Percentiles rank a stretch among this genome's conserved stretches.
phyloP scores from a whole-genome alignment of 2,888 invertebrate genomes.

The Prosapia bicincta region DNA sequence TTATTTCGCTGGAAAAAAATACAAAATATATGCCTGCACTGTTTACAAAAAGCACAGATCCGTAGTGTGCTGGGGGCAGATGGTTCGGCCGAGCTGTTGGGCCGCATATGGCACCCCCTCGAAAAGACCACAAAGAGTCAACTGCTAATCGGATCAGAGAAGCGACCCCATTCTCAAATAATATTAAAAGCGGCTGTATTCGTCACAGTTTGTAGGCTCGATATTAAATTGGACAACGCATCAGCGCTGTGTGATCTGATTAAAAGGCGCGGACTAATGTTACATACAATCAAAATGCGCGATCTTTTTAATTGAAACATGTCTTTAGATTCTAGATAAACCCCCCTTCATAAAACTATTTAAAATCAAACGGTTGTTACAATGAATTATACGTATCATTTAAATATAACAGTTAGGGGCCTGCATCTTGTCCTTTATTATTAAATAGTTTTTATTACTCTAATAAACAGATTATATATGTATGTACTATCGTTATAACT shows the following conservation, averaged over 20 bases:
- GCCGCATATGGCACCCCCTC: constrained; percentile 17
- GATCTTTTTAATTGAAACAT: background rate
- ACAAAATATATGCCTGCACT: background rate
- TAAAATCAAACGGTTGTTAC: no score
- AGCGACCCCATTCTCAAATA: constrained; percentile 11
- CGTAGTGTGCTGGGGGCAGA: background rate
- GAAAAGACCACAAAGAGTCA: constrained; percentile 17
- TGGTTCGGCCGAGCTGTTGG: background rate
- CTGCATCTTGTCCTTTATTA: no score
- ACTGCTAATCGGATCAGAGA: constrained; percentile 25
- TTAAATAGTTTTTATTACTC: no score
- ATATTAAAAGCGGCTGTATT: constrained; percentile 29
- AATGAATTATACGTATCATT: no score
- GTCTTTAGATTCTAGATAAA: background rate
- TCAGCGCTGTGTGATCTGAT: constrained; percentile 3
- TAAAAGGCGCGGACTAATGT: background rate
- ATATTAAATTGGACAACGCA: constrained; percentile 26
- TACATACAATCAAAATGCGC: background rate
- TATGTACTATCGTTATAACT: no score
- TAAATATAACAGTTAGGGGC: no score
- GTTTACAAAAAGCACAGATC: background rate
- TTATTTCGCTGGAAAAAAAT: background rate
- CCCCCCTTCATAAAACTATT: no score
- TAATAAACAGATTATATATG: no score
- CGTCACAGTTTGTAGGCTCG: constrained; percentile 27